Evolutionary conservation across 2,888 invertebrate genomes (phyloP), one percentile per base, ranked within the genome.

Genomic region (Erpobdella octoculata): DNA sequence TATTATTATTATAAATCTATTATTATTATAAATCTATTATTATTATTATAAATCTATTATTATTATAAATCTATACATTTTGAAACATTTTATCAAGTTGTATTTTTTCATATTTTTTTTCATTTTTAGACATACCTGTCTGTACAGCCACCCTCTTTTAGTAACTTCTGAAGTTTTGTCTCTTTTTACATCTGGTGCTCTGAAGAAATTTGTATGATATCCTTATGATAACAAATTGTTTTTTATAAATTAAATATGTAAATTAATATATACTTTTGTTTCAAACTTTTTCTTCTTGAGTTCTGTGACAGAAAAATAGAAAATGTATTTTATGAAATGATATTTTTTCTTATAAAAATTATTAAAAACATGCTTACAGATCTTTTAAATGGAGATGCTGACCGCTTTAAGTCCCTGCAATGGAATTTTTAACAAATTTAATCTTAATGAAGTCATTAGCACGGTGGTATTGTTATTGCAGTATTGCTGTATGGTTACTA

Each of bases 111-210:
- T n/a, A n/a, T n/a, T n/a, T n/a, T n/a, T n/a, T n/a, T n/a, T n/a
- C n/a, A n/a, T n/a, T 41, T 41, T 15, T n/a, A 41, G n/a, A 41
- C 77, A 71, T 64, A 81, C 81, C 79, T 80, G 92, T 81, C 93
- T 93, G 83, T 92, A 90, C 66, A 94, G 85, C 89, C 93, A 92
- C 28, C 93, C 93, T 77, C 91, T 89, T 79, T 91, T 87, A 0
- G 91, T 88, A 9, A 93, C 92, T 8, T 91, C 90, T 0, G 92
- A 90, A 59, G 91, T 88, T n/a, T 89, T 87, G 73, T 90, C 89
- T 74, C 93, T 86, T 82, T 92, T 91, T 5, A 92, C 91, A 59
- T 89, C 86, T 0, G 93, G 93, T 8, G 92, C 78, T 72, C 81
- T 81, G 70, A 78, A 70, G 18, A 75, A 35, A 15, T 8, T 62